Percentiles rank a stretch among this genome's conserved stretches.
phyloP scores from a whole-genome alignment of 2,888 invertebrate genomes.

The Anthrax anthrax region DNA sequence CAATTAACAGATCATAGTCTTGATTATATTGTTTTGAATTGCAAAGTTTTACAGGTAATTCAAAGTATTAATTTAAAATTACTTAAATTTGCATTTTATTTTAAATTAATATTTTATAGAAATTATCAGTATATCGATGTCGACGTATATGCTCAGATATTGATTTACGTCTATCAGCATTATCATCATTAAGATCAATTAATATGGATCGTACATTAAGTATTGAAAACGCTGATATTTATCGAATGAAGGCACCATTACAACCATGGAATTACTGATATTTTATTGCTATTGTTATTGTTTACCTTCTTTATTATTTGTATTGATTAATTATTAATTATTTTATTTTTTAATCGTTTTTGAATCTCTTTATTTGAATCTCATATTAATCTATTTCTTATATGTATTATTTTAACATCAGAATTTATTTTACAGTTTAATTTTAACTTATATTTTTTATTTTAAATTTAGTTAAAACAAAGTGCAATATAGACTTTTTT shows the following conservation, averaged over 20 bases:
- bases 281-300: constrained; percentile 29
- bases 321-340: constrained; percentile 13
- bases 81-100: not conserved
- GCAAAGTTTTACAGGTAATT: constrained; percentile 32
- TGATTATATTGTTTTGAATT: constrained; percentile 36
- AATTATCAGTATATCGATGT: constrained; percentile 26
- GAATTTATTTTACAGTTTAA: no score
- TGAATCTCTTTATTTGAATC: no score
- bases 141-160: constrained; percentile 30
- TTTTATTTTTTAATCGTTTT: not conserved
- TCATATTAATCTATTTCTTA: no score
- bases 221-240: constrained; percentile 27
- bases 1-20: constrained; percentile 40
- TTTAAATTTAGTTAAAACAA: no score
- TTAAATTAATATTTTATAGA: constrained; percentile 12
- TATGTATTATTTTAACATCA: no score
- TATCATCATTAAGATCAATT: constrained; percentile 24
- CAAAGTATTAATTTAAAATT: not conserved
- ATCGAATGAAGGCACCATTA: constrained; percentile 23
- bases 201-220: constrained; percentile 25
- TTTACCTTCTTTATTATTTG: constrained; percentile 29
- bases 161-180: constrained; percentile 24
- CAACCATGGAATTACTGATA: constrained; percentile 30
- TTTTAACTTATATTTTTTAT: no score
- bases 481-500: no score